Evolutionary conservation across 37 sponge, comb jelly and placozoan genomes (phyloP), one percentile per base, ranked within the genome.

Genomic region (Agelas oroides): DNA sequence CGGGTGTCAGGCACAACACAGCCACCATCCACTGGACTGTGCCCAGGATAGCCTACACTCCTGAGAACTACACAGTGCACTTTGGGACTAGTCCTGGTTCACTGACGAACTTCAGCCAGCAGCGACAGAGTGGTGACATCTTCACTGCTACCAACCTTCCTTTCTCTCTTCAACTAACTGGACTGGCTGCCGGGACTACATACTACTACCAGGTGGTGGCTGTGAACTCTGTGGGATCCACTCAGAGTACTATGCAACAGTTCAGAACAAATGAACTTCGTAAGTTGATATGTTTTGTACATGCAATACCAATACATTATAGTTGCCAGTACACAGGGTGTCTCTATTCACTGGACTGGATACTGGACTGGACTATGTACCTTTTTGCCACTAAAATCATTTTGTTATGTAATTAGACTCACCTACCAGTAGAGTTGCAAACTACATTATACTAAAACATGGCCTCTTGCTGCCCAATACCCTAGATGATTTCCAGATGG

Each of bases 11-110:
- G 21, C 62, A 78, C 23, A 27, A 70, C 27, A 64, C 55, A 53
- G 75, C 68, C 41, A 89, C 65, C 28, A 72, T 89, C n/a, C 55
- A 55, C 53, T 89, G 85, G 85, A 77, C 41, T 17, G 74, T 89
- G 0, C 19, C 73, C 53, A 16, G 19, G 1, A 30, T 89, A 2
- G 53, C 80, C 31, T 89, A 89, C 65, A 83, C 83, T 63, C 79
- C 59, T 52, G 90, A 89, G 85, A 84, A 59, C 27, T 89, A 89
- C 65, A n/a, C 34, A 0, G 68, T 89, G 28, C 19, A 53, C 19
- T 89, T 83, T 77, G 70, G 84, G 35, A 30, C 31, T 11, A 27
- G 37, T 36, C 30, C 25, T 32, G 59, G 18, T 35, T 37, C 38
- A 58, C 69, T 81, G 25, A 36, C 19, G 38, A 21, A 38, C 27